Evolutionary conservation across 2,797 vertebrate genomes (phyloP), one percentile per base, ranked within the genome.

Genomic region (Labeo calbasu): DNA sequence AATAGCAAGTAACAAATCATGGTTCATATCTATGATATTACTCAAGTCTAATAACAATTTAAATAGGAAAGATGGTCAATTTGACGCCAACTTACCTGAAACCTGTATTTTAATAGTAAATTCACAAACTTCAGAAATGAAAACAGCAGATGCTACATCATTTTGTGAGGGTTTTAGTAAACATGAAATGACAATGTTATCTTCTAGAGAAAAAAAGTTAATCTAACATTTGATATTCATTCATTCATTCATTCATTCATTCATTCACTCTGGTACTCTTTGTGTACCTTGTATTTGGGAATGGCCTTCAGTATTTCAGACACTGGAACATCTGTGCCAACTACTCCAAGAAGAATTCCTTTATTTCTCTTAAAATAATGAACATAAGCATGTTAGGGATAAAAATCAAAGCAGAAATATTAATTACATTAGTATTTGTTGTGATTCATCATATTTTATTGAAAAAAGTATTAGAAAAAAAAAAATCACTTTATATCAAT

Each of bases 311-410:
- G 92, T 82, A 99, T 96, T 92, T 99, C 98, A 79, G 98, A 97
- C 59, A 99, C 98, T 0, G 98, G 98, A 81, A 99, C 97, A 73
- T 99, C 98, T 68, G 98, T 99, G 84, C 98, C 98, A 72, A 99
- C 98, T 89, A 99, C 98, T 50, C 98, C 98, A 15, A 99, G 95
- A 32, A 99, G 96, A 92, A 99, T 99, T 66, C 98, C 98, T 85
- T 95, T 95, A 57, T 97, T 97, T 89, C 97, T 96, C 98, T 99
- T 92, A 65, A 87, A 91, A 85, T 12, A 87, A 89, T 43, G n/a
- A 77, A 72, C 17, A 86, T 12, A 51, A 5, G 73, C 5, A 48
- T 32, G 50, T 21, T n/a, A 69, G 23, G 17, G 9, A 59, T 46
- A 23, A 77, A 32, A 36, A 23, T 14, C 11, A 28, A 55, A 46